Percentiles rank a stretch among this genome's conserved stretches.
These are phyloP conservation scores for Hirtodrosophila alboralis DNA, from an alignment of 2,888 invertebrate species.

Conservation along the genomic window DNA sequence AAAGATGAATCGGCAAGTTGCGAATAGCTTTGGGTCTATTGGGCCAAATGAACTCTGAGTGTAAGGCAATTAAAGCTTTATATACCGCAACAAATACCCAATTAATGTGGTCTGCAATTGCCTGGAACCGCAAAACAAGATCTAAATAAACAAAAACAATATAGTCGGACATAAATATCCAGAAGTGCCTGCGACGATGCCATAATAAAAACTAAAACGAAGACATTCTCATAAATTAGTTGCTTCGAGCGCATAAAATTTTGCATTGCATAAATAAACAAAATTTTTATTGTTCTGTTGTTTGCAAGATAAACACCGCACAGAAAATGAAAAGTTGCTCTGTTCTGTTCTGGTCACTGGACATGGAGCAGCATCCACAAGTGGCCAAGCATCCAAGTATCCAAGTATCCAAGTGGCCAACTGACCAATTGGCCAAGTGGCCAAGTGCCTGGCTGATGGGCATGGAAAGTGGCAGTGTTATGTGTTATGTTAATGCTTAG, in stretches of 20 bases:
- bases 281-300: constrained; percentile 61
- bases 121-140: constrained; percentile 33
- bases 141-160: constrained; percentile 35
- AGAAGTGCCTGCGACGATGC: constrained; percentile 50
- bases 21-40: constrained; percentile 3
- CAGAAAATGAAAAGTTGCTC: constrained; percentile 43
- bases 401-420: constrained; percentile 4
- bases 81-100: constrained; percentile 52
- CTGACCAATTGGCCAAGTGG: constrained; percentile 3
- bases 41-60: not conserved
- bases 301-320: constrained; percentile 45
- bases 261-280: constrained; percentile 66
- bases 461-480: not conserved
- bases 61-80: constrained; percentile 49
- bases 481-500: constrained; percentile 11
- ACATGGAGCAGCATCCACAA: constrained; percentile 55
- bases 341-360: constrained; percentile 31
- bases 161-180: constrained; percentile 36
- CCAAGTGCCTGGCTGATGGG: constrained; percentile 8
- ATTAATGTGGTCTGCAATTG: constrained; percentile 59
- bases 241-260: constrained; percentile 59
- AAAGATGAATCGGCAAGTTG: constrained; percentile 20
- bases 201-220: constrained; percentile 34
- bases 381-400: constrained; percentile 24
- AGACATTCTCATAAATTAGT: constrained; percentile 61